phyloP scores from a whole-genome alignment of 2,113 vertebrate species.

The Nothocercus nigrocapillus region DNA sequence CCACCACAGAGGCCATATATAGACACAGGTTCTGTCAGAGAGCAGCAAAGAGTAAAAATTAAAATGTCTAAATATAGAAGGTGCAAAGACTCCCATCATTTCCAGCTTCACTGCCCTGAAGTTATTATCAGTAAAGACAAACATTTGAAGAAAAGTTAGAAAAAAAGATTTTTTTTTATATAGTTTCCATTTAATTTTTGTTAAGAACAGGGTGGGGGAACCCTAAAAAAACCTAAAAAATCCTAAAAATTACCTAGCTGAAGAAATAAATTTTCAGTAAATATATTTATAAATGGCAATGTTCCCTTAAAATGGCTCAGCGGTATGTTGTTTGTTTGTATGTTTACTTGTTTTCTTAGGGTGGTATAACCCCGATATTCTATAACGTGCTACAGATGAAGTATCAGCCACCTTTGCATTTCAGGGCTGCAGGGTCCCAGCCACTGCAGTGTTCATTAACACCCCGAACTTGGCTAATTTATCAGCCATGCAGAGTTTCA shows the following conservation, averaged over 20 bases:
- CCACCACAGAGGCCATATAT: neutral
- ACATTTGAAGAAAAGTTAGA: neutral
- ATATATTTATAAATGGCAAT: neutral
- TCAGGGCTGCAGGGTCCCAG: neutral
- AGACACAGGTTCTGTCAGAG: neutral
- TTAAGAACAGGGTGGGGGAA: neutral
- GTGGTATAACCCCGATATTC: neutral
- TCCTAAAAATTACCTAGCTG: neutral
- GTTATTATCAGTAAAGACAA: neutral
- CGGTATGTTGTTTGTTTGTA: neutral
- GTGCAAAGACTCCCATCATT: neutral
- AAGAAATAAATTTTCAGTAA: neutral
- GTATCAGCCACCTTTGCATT: neutral
- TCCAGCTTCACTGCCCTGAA: neutral
- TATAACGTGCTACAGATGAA: neutral
- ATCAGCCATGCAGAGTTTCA: neutral
- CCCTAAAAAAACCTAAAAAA: accelerated
- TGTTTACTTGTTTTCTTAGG: neutral
- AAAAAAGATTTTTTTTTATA: neutral
- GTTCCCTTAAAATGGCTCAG: neutral
- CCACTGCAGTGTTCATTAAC: neutral
- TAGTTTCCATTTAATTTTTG: neutral
- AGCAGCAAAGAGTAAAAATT: neutral
- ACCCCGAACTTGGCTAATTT: slow-evolving; percentile 21
- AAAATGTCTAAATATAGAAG: neutral